A percentile compares a stretch with the other conserved stretches of the same genome.
Evolutionary conservation across 2,888 invertebrate species (phyloP).

Genomic region (Toxonevra muliebris): DNA sequence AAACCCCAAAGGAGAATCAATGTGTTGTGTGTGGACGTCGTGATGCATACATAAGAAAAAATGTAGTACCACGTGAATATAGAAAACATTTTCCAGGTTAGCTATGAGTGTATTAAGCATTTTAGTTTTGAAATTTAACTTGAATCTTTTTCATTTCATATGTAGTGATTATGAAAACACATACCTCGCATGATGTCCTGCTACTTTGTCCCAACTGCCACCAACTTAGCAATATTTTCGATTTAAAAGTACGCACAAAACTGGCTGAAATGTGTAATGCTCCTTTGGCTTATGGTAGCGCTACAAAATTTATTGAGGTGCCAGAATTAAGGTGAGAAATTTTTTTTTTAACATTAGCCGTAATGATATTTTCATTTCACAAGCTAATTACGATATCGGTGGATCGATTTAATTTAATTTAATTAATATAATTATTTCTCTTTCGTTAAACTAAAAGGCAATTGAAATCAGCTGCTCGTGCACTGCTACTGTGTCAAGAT

Average conservation of each 20-base stretch:
- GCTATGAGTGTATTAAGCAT: slow-evolving; percentile 28
- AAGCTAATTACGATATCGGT: no score
- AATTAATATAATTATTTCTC: not conserved
- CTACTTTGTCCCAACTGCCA: slow-evolving; percentile 79
- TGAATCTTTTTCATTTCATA: slow-evolving; percentile 48
- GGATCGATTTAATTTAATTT: slow-evolving; percentile 6
- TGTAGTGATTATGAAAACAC: slow-evolving; percentile 78
- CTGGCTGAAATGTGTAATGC: slow-evolving; percentile 73
- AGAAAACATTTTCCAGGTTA: slow-evolving; percentile 77
- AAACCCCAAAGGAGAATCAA: slow-evolving; percentile 75
- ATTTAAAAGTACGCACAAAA: slow-evolving; percentile 69
- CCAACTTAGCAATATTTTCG: slow-evolving; percentile 73
- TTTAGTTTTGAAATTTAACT: not conserved
- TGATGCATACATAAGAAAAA: slow-evolving; percentile 78
- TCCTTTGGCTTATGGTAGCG: slow-evolving; percentile 67
- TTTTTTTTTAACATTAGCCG: no score
- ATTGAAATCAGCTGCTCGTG: slow-evolving; percentile 71
- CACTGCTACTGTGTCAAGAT: slow-evolving; percentile 65
- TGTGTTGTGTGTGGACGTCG: slow-evolving; percentile 82
- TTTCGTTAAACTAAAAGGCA: slow-evolving; percentile 58
- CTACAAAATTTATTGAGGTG: slow-evolving; percentile 61
- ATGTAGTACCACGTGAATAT: slow-evolving; percentile 85
- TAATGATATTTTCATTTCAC: no score
- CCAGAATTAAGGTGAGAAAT: slow-evolving; percentile 51
- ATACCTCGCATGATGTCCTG: slow-evolving; percentile 82